phyloP scores from a whole-genome alignment of 2,888 invertebrate species.

The Adelognathus sp. region DNA sequence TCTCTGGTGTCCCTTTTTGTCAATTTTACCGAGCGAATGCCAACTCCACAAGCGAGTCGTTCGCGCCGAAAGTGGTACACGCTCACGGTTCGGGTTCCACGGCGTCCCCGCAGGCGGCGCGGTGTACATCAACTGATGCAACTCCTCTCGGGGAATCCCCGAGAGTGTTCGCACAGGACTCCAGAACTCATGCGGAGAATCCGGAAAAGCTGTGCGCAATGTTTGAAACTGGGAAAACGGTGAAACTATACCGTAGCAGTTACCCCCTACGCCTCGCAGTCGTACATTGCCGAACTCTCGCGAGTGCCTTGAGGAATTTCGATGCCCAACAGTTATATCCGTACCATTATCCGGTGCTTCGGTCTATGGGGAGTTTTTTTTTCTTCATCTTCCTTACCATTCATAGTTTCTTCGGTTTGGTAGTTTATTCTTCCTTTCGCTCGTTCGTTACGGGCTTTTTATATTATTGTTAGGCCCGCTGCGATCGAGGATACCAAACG shows the following conservation, averaged over 20 bases:
- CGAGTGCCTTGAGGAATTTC: constrained; percentile 38
- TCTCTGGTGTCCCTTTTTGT: constrained; percentile 68
- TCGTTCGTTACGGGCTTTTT: background rate
- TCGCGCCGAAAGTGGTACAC: constrained; percentile 33
- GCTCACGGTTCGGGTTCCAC: constrained; percentile 26
- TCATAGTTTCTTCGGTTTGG: background rate
- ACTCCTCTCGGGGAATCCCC: constrained; percentile 52
- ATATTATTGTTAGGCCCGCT: background rate
- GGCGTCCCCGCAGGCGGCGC: constrained; percentile 59
- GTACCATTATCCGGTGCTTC: constrained; percentile 1
- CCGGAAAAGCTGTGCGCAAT: constrained; percentile 34
- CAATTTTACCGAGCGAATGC: constrained; percentile 35
- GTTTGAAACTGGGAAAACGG: constrained; percentile 1
- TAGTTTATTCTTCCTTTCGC: background rate
- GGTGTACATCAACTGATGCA: constrained; percentile 45
- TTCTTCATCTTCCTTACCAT: background rate
- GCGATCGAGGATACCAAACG: constrained; percentile 31
- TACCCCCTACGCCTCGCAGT: background rate
- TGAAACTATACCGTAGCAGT: constrained; percentile 2
- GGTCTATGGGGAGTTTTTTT: background rate
- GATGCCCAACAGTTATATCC: constrained; percentile 10
- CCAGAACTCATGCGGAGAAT: constrained; percentile 46
- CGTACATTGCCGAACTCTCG: constrained; percentile 24
- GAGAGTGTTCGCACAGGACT: constrained; percentile 40
- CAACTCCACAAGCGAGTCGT: background rate